phyloP scores from a whole-genome alignment of 2,113 vertebrate genomes.

The Himantopus leucocephalus region DNA sequence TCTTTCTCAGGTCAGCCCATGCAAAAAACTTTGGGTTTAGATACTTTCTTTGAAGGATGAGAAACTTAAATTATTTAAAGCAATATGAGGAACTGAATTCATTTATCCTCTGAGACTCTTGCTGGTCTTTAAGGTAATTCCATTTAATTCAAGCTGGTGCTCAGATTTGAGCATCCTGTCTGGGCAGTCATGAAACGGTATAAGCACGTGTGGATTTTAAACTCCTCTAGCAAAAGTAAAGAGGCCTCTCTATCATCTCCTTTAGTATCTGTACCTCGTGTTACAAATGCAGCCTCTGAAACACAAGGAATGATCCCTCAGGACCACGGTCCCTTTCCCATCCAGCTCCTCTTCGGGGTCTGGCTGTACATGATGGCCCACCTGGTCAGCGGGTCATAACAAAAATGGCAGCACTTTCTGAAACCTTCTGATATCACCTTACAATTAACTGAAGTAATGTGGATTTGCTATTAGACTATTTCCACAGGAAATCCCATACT shows the following conservation, averaged over 20 bases:
- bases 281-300: not conserved
- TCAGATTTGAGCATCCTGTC: not conserved
- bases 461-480: not conserved
- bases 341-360: not conserved
- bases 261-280: not conserved
- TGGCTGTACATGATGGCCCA: accelerated
- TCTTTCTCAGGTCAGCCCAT: not conserved
- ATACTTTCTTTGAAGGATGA: not conserved
- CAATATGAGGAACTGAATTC: not conserved
- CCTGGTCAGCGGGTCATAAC: not conserved
- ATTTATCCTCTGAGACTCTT: not conserved
- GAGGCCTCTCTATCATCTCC: not conserved
- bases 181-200: accelerated
- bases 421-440: not conserved
- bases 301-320: not conserved
- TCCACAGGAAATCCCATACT: not conserved
- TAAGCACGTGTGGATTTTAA: not conserved
- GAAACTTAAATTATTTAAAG: not conserved
- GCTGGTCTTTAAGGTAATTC: not conserved
- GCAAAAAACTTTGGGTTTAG: not conserved
- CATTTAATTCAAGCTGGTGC: not conserved
- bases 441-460: not conserved
- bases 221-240: not conserved
- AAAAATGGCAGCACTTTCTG: not conserved
- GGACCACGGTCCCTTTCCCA: not conserved